Conservation (phyloP, 1,140 invertebrate genomes). For the Batillaria attramentaria region DNA sequence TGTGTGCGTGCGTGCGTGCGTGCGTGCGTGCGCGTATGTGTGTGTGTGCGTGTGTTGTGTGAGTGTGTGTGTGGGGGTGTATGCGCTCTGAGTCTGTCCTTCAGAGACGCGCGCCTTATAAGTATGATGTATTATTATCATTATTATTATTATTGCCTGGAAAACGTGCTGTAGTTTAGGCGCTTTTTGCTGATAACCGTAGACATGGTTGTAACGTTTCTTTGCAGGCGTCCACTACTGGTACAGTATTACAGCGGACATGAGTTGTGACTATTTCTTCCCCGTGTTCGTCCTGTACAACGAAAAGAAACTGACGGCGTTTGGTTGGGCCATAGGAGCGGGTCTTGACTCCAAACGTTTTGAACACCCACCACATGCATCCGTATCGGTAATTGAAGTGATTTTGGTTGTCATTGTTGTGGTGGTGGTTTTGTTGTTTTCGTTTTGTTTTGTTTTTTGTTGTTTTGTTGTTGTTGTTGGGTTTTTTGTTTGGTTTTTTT, state of each 20-base stretch:
- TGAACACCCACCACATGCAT: slow-evolving; percentile 53
- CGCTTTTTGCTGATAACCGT: no score
- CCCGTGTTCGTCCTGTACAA: slow-evolving; percentile 68
- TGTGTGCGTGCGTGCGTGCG: no score
- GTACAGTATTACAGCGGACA: slow-evolving; percentile 49
- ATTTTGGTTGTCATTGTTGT: background rate
- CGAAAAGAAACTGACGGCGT: slow-evolving; percentile 63
- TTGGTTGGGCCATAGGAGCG: slow-evolving; percentile 61
- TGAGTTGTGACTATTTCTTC: slow-evolving; percentile 56
- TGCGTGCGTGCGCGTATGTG: no score
- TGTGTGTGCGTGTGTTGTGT: no score
- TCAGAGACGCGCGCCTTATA: no score
- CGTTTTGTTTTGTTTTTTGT: background rate
- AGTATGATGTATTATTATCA: no score
- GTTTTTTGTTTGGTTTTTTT: background rate
- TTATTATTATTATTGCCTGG: slow-evolving; percentile 3
- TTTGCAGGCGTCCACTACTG: slow-evolving; percentile 55
- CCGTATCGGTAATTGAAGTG: slow-evolving; percentile 37
- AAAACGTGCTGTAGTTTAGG: no score
- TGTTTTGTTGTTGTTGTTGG: background rate
- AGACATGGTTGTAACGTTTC: background rate
- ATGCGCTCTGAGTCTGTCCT: no score
- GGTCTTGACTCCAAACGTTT: slow-evolving; percentile 42
- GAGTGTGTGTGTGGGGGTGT: no score
- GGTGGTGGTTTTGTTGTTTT: background rate